Conservation (phyloP, 53 echinoderm and acorn worm species). For the Holothuria scabra region DNA sequence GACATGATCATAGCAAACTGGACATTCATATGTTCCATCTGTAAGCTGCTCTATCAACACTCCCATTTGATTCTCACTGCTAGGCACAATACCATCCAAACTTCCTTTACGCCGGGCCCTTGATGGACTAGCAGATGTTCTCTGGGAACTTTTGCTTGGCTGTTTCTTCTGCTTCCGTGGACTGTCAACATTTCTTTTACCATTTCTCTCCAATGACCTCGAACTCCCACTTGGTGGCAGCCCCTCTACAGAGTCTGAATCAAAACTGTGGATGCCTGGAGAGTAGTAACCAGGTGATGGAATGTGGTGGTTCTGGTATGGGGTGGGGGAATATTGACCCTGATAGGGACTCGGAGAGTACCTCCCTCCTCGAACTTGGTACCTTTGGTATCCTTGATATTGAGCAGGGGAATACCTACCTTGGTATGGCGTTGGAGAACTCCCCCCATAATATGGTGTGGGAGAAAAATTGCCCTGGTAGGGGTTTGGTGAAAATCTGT, state of each 20-base stretch:
- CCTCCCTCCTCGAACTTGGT: neutral
- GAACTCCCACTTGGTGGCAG: constrained; percentile 30
- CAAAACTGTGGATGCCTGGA: neutral
- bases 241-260: constrained; percentile 10
- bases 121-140: constrained; percentile 24
- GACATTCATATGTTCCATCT: constrained; percentile 85
- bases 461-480: constrained; percentile 37
- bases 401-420: constrained; percentile 16
- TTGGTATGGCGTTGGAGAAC: constrained; percentile 2
- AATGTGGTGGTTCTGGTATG: constrained; percentile 4
- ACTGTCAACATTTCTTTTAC: constrained; percentile 26
- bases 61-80: constrained; percentile 79
- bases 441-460: neutral
- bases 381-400: constrained; percentile 2
- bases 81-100: neutral
- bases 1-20: constrained; percentile 87
- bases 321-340: constrained; percentile 37
- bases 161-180: constrained; percentile 38
- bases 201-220: constrained; percentile 11
- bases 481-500: constrained; percentile 3
- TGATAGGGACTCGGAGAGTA: neutral
- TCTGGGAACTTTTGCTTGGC: neutral
- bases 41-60: constrained; percentile 92
- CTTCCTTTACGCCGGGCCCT: constrained; percentile 1
- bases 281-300: constrained; percentile 34